Conservation (phyloP, 2,888 invertebrate genomes). For the Tubulanus polymorphus region DNA sequence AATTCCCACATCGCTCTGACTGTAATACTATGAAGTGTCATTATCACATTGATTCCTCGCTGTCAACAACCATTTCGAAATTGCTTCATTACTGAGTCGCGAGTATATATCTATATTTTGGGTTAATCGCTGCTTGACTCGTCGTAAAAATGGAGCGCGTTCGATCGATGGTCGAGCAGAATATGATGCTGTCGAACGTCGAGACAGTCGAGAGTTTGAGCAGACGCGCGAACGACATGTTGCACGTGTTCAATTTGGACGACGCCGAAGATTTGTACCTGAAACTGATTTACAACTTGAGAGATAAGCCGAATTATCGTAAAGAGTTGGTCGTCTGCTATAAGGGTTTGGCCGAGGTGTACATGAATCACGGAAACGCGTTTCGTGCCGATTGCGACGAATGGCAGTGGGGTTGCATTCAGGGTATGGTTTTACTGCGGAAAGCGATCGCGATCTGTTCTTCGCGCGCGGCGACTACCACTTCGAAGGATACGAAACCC, state of each 20-base stretch:
- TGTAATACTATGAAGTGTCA: too few species aligned
- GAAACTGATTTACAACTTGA: background rate
- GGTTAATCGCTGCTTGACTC: too few species aligned
- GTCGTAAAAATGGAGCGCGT: too few species aligned
- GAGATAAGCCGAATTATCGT: background rate
- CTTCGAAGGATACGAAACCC: too few species aligned
- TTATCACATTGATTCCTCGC: too few species aligned
- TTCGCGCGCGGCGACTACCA: too few species aligned
- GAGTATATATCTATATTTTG: too few species aligned
- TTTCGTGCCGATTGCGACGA: background rate
- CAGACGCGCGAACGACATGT: background rate
- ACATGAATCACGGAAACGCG: background rate
- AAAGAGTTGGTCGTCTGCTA: background rate
- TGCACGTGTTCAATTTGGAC: background rate
- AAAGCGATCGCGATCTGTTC: background rate
- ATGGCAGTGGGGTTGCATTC: constrained; percentile 1
- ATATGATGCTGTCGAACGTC: background rate
- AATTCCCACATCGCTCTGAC: too few species aligned
- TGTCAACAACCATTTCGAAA: too few species aligned
- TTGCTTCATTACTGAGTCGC: too few species aligned
- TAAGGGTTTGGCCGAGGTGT: background rate
- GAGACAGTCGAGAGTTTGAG: background rate
- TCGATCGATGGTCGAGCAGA: background rate
- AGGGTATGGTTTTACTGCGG: background rate
- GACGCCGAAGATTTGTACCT: constrained; percentile 1